phyloP scores from a whole-genome alignment of 2,113 vertebrate species.

The Accipiter virgatus region DNA sequence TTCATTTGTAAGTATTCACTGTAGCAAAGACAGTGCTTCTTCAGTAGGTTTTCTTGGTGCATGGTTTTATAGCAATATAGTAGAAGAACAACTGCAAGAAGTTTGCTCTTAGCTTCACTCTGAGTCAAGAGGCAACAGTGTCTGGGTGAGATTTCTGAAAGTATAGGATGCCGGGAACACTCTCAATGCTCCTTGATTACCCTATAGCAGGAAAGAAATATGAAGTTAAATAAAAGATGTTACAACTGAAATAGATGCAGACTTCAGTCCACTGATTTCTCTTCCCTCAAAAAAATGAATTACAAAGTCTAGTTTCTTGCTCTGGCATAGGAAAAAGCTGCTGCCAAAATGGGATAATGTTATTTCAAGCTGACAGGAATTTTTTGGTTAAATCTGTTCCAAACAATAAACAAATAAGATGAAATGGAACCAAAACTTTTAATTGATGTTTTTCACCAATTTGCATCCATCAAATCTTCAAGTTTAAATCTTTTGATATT shows the following conservation, averaged over 20 bases:
- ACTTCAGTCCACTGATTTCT: background rate
- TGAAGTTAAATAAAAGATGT: background rate
- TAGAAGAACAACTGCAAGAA: background rate
- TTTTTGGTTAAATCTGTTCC: background rate
- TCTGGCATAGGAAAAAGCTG: background rate
- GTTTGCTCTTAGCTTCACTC: background rate
- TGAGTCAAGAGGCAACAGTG: background rate
- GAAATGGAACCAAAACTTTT: background rate
- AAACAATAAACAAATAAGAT: background rate
- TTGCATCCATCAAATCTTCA: background rate
- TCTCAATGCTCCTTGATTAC: rapidly evolving
- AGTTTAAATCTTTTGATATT: background rate
- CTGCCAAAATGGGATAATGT: background rate
- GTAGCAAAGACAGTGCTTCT: background rate
- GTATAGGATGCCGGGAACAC: rapidly evolving
- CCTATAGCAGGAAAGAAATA: background rate
- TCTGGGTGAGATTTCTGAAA: background rate
- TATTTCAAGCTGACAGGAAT: background rate
- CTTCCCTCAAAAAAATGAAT: background rate
- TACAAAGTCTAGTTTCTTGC: background rate
- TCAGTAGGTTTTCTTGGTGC: background rate
- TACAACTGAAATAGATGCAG: background rate
- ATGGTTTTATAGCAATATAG: background rate
- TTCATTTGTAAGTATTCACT: background rate
- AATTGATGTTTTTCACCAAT: background rate